Base-by-base conservation (phyloP, 2,113 vertebrate genomes). In the Menura novaehollandiae region DNA sequence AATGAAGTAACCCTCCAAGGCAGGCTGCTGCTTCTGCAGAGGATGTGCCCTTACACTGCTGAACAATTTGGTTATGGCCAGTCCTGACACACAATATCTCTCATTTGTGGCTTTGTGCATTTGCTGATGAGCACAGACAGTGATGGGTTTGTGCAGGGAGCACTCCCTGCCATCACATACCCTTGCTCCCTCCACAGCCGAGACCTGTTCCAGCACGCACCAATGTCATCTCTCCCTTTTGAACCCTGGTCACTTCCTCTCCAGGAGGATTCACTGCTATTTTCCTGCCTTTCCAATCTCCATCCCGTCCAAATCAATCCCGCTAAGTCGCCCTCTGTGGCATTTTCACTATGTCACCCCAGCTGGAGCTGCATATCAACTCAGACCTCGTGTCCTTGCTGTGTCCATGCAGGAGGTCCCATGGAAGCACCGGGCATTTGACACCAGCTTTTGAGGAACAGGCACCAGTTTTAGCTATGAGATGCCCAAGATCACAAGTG, bases 371-470 rank as follows among this genome's bases (percentile, higher is more conserved):
- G n/a, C 2, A 2, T 41, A 11, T 71, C 64, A 37, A 5, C 15
- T 44, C 1, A 5, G 71, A 75, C 33, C 52, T 88, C 2, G 0
- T 7, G 4, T 58, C 67, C 46, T 60, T 44, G 28, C 49, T 56
- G 39, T 84, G 8, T 46, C 62, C 37, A 17, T 4, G 14, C 77
- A 68, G 60, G 26, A 92, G 39, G 26, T 78, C 30, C 52, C 30
- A 9, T 23, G 74, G 39, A 9, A 75, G 43, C 58, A 15, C 12
- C 0, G 16, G 39, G 59, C 26, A n/a, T 28, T 68, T 41, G 81
- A 37, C 62, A 52, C 28, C 66, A 83, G 71, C 75, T 83, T 94
- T 94, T 95, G 56, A 93, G 85, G 88, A 93, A 80, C 47, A 20
- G 43, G 26, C 66, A 37, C 52, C 41, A 11, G 7, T 62, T 85